Conservation (phyloP, 2,113 vertebrate genomes). For the Tachuris rubrigastra region DNA sequence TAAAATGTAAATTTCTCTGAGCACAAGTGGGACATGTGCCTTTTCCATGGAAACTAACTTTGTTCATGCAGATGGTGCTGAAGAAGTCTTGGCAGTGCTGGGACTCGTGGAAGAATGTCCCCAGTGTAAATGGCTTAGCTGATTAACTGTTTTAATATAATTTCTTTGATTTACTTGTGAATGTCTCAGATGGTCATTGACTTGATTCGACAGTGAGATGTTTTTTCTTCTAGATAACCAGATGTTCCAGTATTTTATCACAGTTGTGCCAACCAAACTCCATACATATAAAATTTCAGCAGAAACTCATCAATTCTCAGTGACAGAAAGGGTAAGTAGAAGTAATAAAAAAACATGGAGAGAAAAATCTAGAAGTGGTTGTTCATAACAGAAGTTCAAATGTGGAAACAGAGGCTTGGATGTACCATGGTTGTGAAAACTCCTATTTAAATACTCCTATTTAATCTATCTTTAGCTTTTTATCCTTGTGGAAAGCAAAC, state of each 20-base stretch:
- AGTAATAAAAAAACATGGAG: neutral
- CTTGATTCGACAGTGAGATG: neutral
- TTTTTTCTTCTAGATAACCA: slow-evolving; percentile 86
- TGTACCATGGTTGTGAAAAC: neutral
- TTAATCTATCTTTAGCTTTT: neutral
- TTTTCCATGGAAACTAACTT: neutral
- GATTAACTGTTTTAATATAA: neutral
- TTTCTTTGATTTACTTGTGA: neutral
- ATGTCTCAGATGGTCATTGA: neutral
- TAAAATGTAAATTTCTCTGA: neutral
- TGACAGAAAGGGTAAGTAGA: slow-evolving; percentile 91
- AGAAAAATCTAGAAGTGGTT: neutral
- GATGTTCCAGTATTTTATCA: slow-evolving; percentile 99
- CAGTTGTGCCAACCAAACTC: slow-evolving; percentile 96
- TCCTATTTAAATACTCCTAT: no score
- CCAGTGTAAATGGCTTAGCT: neutral
- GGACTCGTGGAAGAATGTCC: neutral
- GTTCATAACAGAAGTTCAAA: neutral
- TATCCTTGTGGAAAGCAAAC: neutral
- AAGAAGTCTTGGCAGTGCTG: neutral
- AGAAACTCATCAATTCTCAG: slow-evolving; percentile 96
- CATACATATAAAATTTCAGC: slow-evolving; percentile 91
- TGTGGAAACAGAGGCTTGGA: neutral
- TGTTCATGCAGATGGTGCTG: neutral
- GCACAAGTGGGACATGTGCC: neutral